These are phyloP conservation scores for Leptopterna dolabrata DNA, from an alignment of 2,888 invertebrate species.

Conservation along the genomic window DNA sequence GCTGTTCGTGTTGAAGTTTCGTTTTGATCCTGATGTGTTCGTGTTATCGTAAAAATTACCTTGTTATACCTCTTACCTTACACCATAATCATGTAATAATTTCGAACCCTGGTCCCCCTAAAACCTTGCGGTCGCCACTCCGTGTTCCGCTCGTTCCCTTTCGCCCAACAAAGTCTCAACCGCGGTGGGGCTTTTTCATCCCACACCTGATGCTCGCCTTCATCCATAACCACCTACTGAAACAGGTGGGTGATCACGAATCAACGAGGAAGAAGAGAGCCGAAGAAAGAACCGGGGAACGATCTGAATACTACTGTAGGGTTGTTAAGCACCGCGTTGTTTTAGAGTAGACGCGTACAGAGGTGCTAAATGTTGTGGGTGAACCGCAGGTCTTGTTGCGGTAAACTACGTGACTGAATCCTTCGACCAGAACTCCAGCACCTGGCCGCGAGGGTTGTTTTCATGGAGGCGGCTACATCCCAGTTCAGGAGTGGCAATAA, in stretches of 20 bases:
- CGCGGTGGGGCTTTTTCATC: slow-evolving; percentile 11
- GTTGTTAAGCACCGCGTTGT: background rate
- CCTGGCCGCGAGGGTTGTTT: background rate
- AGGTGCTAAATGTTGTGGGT: slow-evolving; percentile 31
- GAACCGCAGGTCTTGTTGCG: slow-evolving; percentile 20
- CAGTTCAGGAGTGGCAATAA: background rate
- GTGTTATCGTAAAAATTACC: too few relatives aligned
- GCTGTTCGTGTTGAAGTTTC: too few relatives aligned
- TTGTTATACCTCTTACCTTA: too few relatives aligned
- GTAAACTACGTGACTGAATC: background rate
- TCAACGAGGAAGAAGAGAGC: background rate
- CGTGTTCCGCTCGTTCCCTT: background rate
- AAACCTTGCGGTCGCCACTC: background rate
- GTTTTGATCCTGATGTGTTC: too few relatives aligned
- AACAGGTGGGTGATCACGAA: slow-evolving; percentile 14
- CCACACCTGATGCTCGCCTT: background rate
- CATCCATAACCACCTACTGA: slow-evolving; percentile 1
- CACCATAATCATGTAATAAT: background rate
- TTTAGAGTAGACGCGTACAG: background rate
- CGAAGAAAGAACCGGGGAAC: background rate
- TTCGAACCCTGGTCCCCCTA: background rate
- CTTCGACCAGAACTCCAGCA: background rate
- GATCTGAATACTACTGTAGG: background rate
- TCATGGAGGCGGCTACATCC: background rate
- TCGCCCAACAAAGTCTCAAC: background rate